These are phyloP conservation scores for Chaetodon auriga DNA, from an alignment of 2,113 vertebrate genomes.

Conservation along the genomic window DNA sequence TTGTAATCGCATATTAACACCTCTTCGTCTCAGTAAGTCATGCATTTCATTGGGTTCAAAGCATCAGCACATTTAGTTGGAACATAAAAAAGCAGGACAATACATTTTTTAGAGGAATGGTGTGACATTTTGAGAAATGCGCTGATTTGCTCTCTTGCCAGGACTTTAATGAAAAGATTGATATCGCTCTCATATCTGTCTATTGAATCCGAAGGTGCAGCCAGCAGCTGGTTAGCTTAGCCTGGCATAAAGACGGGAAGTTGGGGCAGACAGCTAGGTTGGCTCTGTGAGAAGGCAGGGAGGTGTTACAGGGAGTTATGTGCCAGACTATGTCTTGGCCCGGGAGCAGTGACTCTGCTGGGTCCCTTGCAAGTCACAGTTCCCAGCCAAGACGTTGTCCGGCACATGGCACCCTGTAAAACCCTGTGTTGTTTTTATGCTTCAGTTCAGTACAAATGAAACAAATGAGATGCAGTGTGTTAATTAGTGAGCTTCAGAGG, in stretches of 20 bases:
- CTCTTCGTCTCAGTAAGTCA: not conserved
- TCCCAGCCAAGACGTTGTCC: not conserved
- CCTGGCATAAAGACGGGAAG: not conserved
- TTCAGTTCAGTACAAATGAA: not conserved
- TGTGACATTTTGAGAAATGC: not conserved
- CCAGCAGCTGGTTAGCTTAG: not conserved
- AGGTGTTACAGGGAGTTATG: not conserved
- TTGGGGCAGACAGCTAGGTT: not conserved
- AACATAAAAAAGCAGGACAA: not conserved
- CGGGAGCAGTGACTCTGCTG: not conserved
- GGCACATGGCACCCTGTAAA: not conserved
- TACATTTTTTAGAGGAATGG: not conserved
- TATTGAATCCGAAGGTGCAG: not conserved
- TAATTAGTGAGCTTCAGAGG: not conserved
- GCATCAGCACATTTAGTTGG: slow-evolving; percentile 1
- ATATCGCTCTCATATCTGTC: not conserved
- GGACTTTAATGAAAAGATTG: not conserved
- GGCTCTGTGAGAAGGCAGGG: not conserved
- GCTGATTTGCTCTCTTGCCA: not conserved
- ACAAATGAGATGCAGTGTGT: not conserved
- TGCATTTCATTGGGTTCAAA: not conserved
- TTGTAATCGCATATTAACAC: slow-evolving; percentile 17
- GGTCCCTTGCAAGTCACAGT: not conserved
- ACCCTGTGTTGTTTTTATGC: not conserved
- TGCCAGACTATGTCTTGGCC: not conserved